Conservation (phyloP, 2,797 vertebrate genomes). For the Phaenicophaeus curvirostris region DNA sequence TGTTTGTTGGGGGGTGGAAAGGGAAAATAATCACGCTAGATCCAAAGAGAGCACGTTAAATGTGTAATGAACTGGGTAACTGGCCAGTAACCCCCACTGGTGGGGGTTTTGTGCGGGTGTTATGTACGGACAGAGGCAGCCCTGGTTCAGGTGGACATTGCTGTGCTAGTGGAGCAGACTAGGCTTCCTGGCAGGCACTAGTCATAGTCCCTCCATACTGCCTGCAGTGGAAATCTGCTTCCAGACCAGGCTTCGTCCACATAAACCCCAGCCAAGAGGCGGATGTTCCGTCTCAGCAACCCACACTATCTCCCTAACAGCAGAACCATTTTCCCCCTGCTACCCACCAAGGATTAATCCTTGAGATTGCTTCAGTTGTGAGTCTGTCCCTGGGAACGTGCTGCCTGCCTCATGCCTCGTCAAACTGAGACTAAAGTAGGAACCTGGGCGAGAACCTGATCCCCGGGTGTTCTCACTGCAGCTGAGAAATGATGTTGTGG, state of each 20-base stretch:
- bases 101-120: background rate
- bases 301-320: rapidly evolving
- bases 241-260: background rate
- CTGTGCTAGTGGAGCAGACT: rapidly evolving
- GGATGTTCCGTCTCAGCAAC: background rate
- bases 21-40: background rate
- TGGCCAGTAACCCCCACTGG: background rate
- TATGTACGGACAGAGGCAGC: background rate
- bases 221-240: background rate
- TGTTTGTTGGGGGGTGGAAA: background rate
- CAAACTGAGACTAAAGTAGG: too few species aligned
- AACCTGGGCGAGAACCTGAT: too few species aligned
- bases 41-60: background rate
- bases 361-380: background rate
- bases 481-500: rapidly evolving
- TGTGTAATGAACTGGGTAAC: background rate
- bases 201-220: background rate
- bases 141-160: background rate
- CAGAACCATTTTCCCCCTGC: rapidly evolving
- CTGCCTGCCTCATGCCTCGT: rapidly evolving
- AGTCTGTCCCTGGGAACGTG: too few species aligned
- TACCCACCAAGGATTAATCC: rapidly evolving
- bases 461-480: rapidly evolving
- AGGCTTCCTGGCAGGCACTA: rapidly evolving
- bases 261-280: background rate